Base-by-base conservation (phyloP, 2,113 vertebrate species). In the Todiramphus chloris region DNA sequence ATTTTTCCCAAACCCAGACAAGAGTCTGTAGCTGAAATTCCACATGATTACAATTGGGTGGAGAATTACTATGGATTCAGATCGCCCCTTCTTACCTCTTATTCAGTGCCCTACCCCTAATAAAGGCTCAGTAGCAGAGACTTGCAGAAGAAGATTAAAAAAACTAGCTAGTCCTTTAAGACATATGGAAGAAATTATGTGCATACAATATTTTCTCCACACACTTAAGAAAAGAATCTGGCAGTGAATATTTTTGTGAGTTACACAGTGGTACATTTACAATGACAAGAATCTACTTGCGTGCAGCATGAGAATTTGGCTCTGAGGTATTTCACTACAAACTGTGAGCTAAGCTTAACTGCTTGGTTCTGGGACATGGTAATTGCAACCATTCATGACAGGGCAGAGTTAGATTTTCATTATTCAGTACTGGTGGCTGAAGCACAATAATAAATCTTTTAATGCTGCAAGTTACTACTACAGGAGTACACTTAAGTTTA, bases 31-130 rank as follows among this genome's bases (percentile, higher is more conserved):
- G 27, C 16, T 90, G 76, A 63, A 81, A 70, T 81, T 74, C 48
- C 48, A 60, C 0, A 0, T 51, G n/a, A 56, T 33, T 59, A 46
- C 10, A 77, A 35, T 3, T 53, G 33, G 6, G 15, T 78, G 64
- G 17, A 89, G 43, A 92, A 84, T 44, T 86, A 60, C 35, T 18
- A 3, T 3, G 6, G 11, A 13, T 69, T 75, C 27, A 58, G 37
- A 58, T 53, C 2, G 4, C 28, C 1, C 18, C 15, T 94, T 64
- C 37, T 27, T 48, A 35, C 33, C 37, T 56, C 41, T 58, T 62
- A 33, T 30, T 55, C 27, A 23, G 19, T 55, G 37, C 35, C 6
- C 12, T 48, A 35, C 16, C 1, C 3, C 27, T 70, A 37, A 41
- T 17, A 44, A 81, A 70, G 24, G 30, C 37, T 90, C 82, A 50